Base-by-base conservation (phyloP, 2,113 vertebrate genomes). In the Ondatra zibethicus region DNA sequence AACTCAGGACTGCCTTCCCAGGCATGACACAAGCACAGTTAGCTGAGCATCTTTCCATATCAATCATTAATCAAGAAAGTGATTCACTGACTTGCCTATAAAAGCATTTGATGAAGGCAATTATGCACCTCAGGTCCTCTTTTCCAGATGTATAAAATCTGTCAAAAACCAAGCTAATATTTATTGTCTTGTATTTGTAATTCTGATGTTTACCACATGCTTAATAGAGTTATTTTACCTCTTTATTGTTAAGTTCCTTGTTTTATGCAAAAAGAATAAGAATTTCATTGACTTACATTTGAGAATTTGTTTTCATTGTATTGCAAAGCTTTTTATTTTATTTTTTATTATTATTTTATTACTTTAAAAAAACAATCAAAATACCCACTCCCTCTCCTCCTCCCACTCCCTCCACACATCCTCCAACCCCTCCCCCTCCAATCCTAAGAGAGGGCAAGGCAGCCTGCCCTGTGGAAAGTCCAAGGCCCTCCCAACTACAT, bases 201-300 rank as follows among this genome's bases (percentile, higher is more conserved):
- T 93, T 29, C 27, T 75, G 25, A 95, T 19, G 58, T 89, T 91
- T 86, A 36, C 29, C 81, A 86, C 76, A 42, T 94, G 3, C 27
- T 58, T 63, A 21, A 16, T 7, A 5, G 33, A 80, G 1, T 66
- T 88, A 13, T n/a, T 29, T 93, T 72, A 39, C 11, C 9, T 61
- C 3, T 88, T 31, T 76, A 45, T 89, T 73, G 89, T 47, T 96
- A 55, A 70, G 68, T 93, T 94, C 84, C 52, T 87, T 87, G 33
- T 50, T 94, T 66, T 58, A 25, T 75, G 66, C 8, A 72, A 68
- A 52, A 4, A 0, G 23, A 95, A 47, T 84, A 86, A 78, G 23
- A 93, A 73, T 73, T 89, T 39, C 16, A 39, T 85, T 75, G 10
- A 4, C 2, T 66, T 91, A 65, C 0, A 36, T 93, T 86, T 52